Evolutionary conservation across 2,113 vertebrate genomes (phyloP), one percentile per base, ranked within the genome.

Genomic region (Mixornis gularis): DNA sequence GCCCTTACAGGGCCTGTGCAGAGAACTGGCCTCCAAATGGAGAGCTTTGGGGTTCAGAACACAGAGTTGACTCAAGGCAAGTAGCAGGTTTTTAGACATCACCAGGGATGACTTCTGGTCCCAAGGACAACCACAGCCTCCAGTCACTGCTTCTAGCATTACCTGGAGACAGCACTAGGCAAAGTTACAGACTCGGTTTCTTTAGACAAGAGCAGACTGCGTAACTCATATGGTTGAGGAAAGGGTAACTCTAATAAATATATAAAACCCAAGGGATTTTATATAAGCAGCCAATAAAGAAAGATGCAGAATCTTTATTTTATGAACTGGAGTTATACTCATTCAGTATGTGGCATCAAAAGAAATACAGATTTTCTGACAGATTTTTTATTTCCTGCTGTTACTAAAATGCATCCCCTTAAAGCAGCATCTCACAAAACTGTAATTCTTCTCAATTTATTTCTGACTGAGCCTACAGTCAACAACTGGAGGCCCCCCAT

Each of bases 401-500:
- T 93, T 96, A 77, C 43, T 65, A 63, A 92, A 94, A 84, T 2
- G 36, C 53, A 88, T 73, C n/a, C 36, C 43, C n/a, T 92, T 89
- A 81, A 87, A 92, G 62, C 68, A 89, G 66, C 79, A 59, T 38
- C 82, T 93, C 90, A 79, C 59, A 76, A 49, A 53, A 60, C 66
- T 69, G 66, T 95, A 86, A 96, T 94, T 92, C 84, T 78, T 90
- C 53, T 60, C 9, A n/a, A 91, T 92, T 94, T 93, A 95, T 87
- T 79, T 91, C 80, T 26, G 32, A 64, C 62, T 38, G 26, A 79
- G 66, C 79, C 91, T 48, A 44, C 53, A 91, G 82, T 65, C 77
- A 92, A 60, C 41, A 90, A 63, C 56, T 87, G 6, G 2, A 92
- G 63, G 76, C 44, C 26, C 44, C 26, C 49, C 27, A 60, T 53